Conservation (phyloP, 1,140 invertebrate genomes). For the Myzus persicae region DNA sequence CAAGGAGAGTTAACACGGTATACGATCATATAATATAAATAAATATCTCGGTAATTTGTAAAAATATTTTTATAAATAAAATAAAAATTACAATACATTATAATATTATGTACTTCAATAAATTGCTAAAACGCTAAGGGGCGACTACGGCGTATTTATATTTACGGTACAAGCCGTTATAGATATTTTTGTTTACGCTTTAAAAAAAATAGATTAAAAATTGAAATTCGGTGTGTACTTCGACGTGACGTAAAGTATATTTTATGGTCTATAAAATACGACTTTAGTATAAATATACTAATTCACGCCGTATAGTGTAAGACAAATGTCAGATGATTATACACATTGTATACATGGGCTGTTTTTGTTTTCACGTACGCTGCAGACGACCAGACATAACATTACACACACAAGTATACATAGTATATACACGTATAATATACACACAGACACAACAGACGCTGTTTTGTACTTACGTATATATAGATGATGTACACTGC, state of each 20-base stretch:
- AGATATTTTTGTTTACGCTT: slow-evolving; percentile 23
- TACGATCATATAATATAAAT: no score
- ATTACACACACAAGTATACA: not conserved
- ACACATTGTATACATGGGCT: not conserved
- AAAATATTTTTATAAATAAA: no score
- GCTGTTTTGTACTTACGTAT: not conserved
- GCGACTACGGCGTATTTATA: not conserved
- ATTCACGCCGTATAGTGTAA: not conserved
- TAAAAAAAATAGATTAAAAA: slow-evolving; percentile 11
- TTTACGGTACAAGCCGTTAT: not conserved
- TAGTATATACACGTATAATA: not conserved
- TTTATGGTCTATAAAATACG: slow-evolving; percentile 29
- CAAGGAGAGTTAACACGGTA: no score
- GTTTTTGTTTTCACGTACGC: not conserved
- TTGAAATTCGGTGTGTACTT: not conserved
- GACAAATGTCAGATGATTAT: slow-evolving; percentile 20
- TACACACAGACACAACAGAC: not conserved
- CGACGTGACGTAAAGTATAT: slow-evolving; percentile 33
- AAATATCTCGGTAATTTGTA: no score
- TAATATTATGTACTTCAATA: no score
- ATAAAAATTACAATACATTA: no score
- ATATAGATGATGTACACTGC: not conserved
- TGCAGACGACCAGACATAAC: slow-evolving; percentile 36
- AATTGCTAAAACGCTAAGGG: not conserved
- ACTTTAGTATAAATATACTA: not conserved